These are phyloP conservation scores for Abrostola tripartita DNA, from an alignment of 2,888 invertebrate genomes.

Conservation along the genomic window DNA sequence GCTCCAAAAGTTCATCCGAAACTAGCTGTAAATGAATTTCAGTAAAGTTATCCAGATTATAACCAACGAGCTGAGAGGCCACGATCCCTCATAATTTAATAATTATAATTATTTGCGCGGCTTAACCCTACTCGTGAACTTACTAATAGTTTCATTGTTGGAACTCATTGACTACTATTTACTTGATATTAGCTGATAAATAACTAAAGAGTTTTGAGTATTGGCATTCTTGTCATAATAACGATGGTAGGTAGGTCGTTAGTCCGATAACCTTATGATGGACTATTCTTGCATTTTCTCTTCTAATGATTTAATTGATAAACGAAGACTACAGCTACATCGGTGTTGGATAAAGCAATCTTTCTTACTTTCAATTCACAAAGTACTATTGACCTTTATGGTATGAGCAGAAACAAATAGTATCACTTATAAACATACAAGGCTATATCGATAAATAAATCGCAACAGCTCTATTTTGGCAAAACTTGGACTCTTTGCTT, in stretches of 20 bases:
- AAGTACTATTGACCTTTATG: no score
- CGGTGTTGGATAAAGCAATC: no score
- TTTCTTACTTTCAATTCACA: no score
- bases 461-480: conserved; percentile 15
- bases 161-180: conserved; percentile 14
- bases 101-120: conserved; percentile 31
- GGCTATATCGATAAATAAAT: conserved; percentile 4
- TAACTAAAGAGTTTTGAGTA: no score
- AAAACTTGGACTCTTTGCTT: conserved; percentile 14
- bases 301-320: neutral
- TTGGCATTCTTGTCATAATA: no score
- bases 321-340: no score
- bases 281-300: neutral
- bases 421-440: neutral
- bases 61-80: conserved; percentile 26
- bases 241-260: no score
- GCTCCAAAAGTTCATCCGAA: conserved; percentile 21
- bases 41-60: conserved; percentile 30
- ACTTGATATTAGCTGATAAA: neutral
- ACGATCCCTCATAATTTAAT: conserved; percentile 33
- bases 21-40: conserved; percentile 36
- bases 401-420: neutral
- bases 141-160: conserved; percentile 27
- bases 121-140: conserved; percentile 21
- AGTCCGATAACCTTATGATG: neutral